These are phyloP conservation scores for Neuroterus valhalla DNA, from an alignment of 1,140 invertebrate genomes.

Conservation along the genomic window DNA sequence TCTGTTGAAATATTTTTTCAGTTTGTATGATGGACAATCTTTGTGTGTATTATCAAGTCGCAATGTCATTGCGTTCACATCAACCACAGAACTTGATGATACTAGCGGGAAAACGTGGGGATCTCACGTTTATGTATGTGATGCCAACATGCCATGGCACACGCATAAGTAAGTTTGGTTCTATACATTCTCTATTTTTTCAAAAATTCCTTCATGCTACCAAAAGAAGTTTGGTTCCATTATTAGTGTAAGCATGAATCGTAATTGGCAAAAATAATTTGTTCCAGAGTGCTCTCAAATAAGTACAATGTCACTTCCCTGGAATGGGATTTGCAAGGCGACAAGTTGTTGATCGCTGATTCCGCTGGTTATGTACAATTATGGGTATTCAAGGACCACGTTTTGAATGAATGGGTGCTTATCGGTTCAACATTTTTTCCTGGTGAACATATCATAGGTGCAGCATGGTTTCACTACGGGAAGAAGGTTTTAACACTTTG, in stretches of 20 bases:
- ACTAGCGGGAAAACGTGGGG: slow-evolving; percentile 80
- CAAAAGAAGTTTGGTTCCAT: neutral
- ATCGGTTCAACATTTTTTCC: slow-evolving; percentile 73
- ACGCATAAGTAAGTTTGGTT: slow-evolving; percentile 45
- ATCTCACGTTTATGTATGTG: slow-evolving; percentile 89
- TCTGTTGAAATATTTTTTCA: slow-evolving; percentile 76
- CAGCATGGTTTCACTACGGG: slow-evolving; percentile 90
- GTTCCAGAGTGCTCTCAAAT: slow-evolving; percentile 76
- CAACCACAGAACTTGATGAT: slow-evolving; percentile 82
- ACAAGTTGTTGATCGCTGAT: slow-evolving; percentile 85
- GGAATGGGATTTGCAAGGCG: slow-evolving; percentile 90
- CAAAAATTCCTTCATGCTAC: neutral
- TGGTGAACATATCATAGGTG: slow-evolving; percentile 88
- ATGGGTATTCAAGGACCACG: slow-evolving; percentile 85
- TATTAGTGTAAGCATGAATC: neutral
- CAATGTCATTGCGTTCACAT: slow-evolving; percentile 89
- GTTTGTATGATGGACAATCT: slow-evolving; percentile 77
- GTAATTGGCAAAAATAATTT: slow-evolving; percentile 26
- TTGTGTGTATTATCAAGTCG: slow-evolving; percentile 79
- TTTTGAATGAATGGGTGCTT: slow-evolving; percentile 87
- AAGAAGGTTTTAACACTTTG: slow-evolving; percentile 77
- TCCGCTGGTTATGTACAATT: slow-evolving; percentile 84
- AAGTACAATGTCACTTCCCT: slow-evolving; percentile 82
- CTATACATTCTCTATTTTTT: too few species aligned
- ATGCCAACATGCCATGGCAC: slow-evolving; percentile 81